A percentile compares a stretch with the other conserved stretches of the same genome.
Evolutionary conservation across 2,797 vertebrate genomes (phyloP).

Genomic region (Manis crassicaudata): DNA sequence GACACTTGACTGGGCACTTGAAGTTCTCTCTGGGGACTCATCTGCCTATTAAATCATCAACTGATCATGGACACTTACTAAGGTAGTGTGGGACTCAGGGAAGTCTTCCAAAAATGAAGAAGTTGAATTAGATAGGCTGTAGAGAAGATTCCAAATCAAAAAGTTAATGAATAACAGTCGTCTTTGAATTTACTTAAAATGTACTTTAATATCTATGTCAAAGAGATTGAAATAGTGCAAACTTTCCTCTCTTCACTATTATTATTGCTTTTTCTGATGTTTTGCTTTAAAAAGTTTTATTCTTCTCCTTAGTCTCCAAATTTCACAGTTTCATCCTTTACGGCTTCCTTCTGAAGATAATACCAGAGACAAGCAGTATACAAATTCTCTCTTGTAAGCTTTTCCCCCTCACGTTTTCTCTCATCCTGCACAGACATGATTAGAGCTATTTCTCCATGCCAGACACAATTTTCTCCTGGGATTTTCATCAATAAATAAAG

Average conservation of each 20-base stretch:
- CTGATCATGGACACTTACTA: background rate
- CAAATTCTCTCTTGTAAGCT: conserved; percentile 43
- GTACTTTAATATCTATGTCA: background rate
- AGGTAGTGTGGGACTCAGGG: background rate
- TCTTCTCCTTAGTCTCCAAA: background rate
- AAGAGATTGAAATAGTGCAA: background rate
- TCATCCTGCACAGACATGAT: background rate
- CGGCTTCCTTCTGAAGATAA: conserved; percentile 34
- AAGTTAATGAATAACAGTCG: background rate
- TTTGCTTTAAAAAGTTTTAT: background rate
- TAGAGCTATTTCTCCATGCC: conserved; percentile 77
- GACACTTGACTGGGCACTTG: background rate
- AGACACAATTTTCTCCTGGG: conserved; percentile 80
- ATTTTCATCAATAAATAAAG: conserved; percentile 88
- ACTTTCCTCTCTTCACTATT: background rate
- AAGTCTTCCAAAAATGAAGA: background rate
- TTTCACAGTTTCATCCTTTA: background rate
- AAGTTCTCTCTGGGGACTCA: background rate
- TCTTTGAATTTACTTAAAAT: conserved; percentile 16
- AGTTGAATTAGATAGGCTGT: background rate
- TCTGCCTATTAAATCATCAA: background rate
- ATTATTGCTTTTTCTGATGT: background rate
- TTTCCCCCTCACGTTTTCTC: conserved; percentile 60
- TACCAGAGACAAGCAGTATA: background rate
- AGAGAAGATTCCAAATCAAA: background rate